Base-by-base conservation (phyloP, 2,113 vertebrate genomes). In the Pangasianodon gigas region DNA sequence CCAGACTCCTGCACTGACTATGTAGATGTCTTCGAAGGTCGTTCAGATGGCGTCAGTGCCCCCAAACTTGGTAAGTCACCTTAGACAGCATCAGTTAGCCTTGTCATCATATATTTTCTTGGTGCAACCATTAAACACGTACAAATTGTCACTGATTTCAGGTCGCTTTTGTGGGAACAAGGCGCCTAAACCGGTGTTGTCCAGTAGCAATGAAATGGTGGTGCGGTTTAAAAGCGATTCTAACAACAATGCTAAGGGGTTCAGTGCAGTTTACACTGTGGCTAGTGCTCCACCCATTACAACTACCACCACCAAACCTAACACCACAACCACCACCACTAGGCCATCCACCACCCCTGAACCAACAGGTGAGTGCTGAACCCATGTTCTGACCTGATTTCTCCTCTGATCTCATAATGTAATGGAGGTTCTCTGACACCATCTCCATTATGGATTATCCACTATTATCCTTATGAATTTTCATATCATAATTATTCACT, bases 21-120 rank as follows among this genome's bases (percentile, higher is more conserved):
- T 86, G 94, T 97, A 58, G 93, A 96, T 88, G 93, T 96, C 84
- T 96, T 92, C 46, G 95, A 96, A 81, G 95, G 94, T 9, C 41
- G 92, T 74, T 24, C 10, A 46, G 37, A 91, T 84, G 92, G 92
- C 44, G 48, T 89, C 9, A 90, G 93, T n/a, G 89, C 94, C 2
- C 83, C 90, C 56, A 88, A 54, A 48, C 16, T 95, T 44, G 94
- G 96, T 96, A 90, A 92, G 93, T 69, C 85, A 46, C 26, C 29
- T 4, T 21, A 75, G 16, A 69, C 21, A 52, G 75, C 32, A 37
- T 24, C 52, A 24, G 24, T 58, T 21, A 24, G 7, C 18, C 18
- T 58, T 41, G 19, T 24, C 32, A 58, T 83, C 18, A 58, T 37
- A 5, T 41, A 5, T 19, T 4, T 58, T 24, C 8, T 24, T 83